Evolutionary conservation across 2,797 vertebrate species (phyloP).

Genomic region (Lerista edwardsae): DNA sequence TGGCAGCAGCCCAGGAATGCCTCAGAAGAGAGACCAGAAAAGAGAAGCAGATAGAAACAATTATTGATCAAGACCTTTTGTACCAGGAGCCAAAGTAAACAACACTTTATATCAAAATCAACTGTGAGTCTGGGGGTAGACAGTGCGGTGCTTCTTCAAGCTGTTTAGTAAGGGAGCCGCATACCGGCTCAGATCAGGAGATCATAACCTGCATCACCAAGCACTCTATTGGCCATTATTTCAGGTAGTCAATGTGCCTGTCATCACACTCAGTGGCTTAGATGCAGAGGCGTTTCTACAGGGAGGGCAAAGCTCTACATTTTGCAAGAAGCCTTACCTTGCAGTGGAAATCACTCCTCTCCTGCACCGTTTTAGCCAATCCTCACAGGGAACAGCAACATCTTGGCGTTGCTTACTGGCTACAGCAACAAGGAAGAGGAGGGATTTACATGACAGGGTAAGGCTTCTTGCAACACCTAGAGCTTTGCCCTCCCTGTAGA

Average conservation of each 20-base stretch:
- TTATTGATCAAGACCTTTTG: slow-evolving; percentile 71
- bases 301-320: too few relatives aligned
- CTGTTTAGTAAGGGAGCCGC: not conserved
- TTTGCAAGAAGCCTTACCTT: too few relatives aligned
- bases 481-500: too few relatives aligned
- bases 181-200: slow-evolving; percentile 2
- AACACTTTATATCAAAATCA: slow-evolving; percentile 75
- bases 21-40: slow-evolving; percentile 61
- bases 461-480: too few relatives aligned
- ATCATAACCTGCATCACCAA: not conserved
- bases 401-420: too few relatives aligned
- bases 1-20: slow-evolving; percentile 60
- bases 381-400: too few relatives aligned
- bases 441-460: too few relatives aligned
- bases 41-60: slow-evolving; percentile 64
- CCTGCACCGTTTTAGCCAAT: too few relatives aligned
- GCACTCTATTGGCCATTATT: slow-evolving; percentile 10
- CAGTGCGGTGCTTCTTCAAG: slow-evolving; percentile 14
- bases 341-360: too few relatives aligned
- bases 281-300: too few relatives aligned
- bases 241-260: not conserved
- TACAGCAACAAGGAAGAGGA: too few relatives aligned
- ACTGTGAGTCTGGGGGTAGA: slow-evolving; percentile 57
- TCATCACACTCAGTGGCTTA: not conserved
- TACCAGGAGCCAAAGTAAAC: slow-evolving; percentile 69